Evolutionary conservation across 2,797 vertebrate species (phyloP).

Genomic region (Florisuga fusca): DNA sequence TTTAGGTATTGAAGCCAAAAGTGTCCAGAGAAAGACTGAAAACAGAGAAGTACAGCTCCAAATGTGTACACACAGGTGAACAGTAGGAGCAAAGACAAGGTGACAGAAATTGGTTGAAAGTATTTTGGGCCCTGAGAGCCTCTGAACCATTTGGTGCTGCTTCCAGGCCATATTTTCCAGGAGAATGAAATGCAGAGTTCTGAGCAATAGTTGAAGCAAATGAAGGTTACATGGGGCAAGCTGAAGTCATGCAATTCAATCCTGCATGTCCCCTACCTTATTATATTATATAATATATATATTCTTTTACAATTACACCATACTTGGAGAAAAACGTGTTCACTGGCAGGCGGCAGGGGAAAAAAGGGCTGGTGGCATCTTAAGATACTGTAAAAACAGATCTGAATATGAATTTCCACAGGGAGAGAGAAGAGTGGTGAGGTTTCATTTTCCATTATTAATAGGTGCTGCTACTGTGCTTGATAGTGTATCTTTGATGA

Average conservation of each 20-base stretch:
- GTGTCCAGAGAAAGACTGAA: background rate
- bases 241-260: background rate
- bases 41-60: background rate
- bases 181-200: background rate
- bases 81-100: background rate
- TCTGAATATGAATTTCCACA: background rate
- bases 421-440: background rate
- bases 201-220: background rate
- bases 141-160: background rate
- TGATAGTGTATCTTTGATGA: background rate
- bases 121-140: background rate
- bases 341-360: background rate
- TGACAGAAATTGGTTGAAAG: background rate
- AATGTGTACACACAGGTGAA: background rate
- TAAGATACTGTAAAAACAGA: background rate
- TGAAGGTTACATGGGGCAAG: background rate
- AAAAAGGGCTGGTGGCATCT: background rate
- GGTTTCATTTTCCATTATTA: conserved; percentile 13
- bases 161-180: background rate
- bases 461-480: background rate
- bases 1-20: background rate
- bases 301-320: conserved; percentile 8
- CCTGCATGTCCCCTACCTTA: background rate
- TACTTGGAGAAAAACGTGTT: background rate
- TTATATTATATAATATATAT: background rate